phyloP scores from a whole-genome alignment of 2,888 invertebrate genomes.

The Chymomyza caudatula region DNA sequence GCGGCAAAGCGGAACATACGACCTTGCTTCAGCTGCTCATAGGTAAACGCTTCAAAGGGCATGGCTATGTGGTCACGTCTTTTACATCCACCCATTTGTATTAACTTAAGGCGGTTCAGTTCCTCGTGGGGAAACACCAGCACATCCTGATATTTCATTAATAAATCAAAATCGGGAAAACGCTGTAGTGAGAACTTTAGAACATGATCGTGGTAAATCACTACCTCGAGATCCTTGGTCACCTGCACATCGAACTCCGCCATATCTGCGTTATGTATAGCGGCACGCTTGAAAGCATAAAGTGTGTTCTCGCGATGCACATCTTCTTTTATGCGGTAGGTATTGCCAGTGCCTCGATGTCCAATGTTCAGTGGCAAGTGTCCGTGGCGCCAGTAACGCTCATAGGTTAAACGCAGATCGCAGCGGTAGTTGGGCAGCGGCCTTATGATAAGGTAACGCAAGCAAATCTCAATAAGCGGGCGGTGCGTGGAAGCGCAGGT shows the following conservation, averaged over 20 bases:
- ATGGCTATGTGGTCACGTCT: not conserved
- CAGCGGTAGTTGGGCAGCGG: slow-evolving; percentile 40
- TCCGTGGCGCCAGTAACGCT: slow-evolving; percentile 88
- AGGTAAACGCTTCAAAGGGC: not conserved
- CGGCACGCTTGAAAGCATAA: slow-evolving; percentile 92
- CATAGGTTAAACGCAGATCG: slow-evolving; percentile 80
- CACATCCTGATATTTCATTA: slow-evolving; percentile 84
- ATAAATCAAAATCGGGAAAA: slow-evolving; percentile 80
- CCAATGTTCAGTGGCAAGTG: slow-evolving; percentile 93
- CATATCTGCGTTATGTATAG: slow-evolving; percentile 94
- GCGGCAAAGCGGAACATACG: slow-evolving; percentile 84
- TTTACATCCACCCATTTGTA: slow-evolving; percentile 80
- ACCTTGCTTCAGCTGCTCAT: slow-evolving; percentile 83
- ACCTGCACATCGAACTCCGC: slow-evolving; percentile 98
- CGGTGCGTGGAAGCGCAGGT: slow-evolving; percentile 89
- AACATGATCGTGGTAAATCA: slow-evolving; percentile 96
- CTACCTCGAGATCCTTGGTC: slow-evolving; percentile 93
- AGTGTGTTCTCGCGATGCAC: slow-evolving; percentile 96
- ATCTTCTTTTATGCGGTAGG: slow-evolving; percentile 84
- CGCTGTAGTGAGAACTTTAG: slow-evolving; percentile 92
- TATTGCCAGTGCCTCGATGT: slow-evolving; percentile 94
- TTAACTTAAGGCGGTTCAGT: slow-evolving; percentile 90
- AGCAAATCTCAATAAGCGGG: slow-evolving; percentile 86
- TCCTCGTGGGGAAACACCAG: slow-evolving; percentile 94
- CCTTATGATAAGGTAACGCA: slow-evolving; percentile 80